These are phyloP conservation scores for Notiomystis cincta DNA, from an alignment of 2,113 vertebrate genomes.

Conservation along the genomic window DNA sequence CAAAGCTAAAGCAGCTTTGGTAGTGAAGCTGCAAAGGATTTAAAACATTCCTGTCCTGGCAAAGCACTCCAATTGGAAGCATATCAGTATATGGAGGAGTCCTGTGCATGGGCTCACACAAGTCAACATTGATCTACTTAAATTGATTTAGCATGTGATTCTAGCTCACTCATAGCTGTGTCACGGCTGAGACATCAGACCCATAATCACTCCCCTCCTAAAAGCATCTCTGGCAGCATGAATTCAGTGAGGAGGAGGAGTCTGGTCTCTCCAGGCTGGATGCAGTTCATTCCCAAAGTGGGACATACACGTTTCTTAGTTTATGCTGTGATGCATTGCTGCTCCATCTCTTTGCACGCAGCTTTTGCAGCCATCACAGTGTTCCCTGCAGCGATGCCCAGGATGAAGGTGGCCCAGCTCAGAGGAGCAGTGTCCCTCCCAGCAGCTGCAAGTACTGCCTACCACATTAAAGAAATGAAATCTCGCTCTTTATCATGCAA, in stretches of 20 bases:
- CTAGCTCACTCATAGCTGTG: neutral
- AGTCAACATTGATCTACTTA: neutral
- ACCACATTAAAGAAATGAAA: neutral
- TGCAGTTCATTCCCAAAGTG: neutral
- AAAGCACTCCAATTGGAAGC: neutral
- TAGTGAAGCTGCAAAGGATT: neutral
- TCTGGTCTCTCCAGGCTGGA: neutral
- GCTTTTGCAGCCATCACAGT: neutral
- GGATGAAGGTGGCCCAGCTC: neutral
- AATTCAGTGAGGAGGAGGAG: neutral
- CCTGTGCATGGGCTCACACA: neutral
- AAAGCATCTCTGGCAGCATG: neutral
- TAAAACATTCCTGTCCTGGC: neutral
- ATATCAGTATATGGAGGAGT: neutral
- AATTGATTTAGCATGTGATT: neutral
- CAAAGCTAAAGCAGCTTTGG: neutral
- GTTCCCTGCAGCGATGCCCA: neutral
- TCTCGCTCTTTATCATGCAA: neutral
- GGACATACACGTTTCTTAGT: accelerated
- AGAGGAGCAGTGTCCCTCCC: neutral
- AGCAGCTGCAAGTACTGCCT: neutral
- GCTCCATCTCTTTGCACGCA: neutral
- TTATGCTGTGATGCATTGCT: neutral
- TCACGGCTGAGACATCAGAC: neutral
- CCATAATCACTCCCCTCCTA: neutral